phyloP scores from a whole-genome alignment of 2,888 invertebrate genomes.

The Tetragonula carbonaria region DNA sequence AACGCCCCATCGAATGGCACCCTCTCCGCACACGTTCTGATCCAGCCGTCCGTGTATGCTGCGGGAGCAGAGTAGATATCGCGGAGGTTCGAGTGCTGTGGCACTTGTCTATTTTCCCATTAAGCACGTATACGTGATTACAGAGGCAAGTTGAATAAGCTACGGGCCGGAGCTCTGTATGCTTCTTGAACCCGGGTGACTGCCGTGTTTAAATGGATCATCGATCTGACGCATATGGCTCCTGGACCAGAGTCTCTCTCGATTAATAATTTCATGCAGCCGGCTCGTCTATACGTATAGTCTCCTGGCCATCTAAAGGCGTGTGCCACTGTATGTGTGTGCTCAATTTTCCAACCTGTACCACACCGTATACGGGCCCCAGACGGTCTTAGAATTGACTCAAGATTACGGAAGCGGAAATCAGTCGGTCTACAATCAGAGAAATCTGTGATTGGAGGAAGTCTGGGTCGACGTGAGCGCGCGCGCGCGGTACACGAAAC shows the following conservation, averaged over 20 bases:
- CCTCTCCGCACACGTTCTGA: constrained; percentile 41
- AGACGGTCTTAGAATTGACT: constrained; percentile 29
- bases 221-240: constrained; percentile 63
- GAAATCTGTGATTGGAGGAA: constrained; percentile 38
- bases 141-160: constrained; percentile 64
- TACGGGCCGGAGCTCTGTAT: constrained; percentile 14
- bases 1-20: constrained; percentile 63
- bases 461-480: background rate
- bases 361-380: background rate
- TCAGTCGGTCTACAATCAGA: constrained; percentile 15
- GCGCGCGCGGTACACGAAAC: constrained; percentile 11
- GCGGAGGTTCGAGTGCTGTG: constrained; percentile 61
- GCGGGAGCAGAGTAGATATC: constrained; percentile 61
- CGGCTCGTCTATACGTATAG: background rate
- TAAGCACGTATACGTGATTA: constrained; percentile 74
- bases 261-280: constrained; percentile 64
- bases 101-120: constrained; percentile 78
- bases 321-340: background rate
- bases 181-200: constrained; percentile 51
- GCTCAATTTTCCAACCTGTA: constrained; percentile 32
- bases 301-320: background rate
- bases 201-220: constrained; percentile 63
- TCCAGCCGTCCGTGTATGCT: constrained; percentile 43
- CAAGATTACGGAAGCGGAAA: constrained; percentile 28
- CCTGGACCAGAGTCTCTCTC: constrained; percentile 34